Base-by-base conservation (phyloP, 2,113 vertebrate genomes). In the Microcebus griseorufus region DNA sequence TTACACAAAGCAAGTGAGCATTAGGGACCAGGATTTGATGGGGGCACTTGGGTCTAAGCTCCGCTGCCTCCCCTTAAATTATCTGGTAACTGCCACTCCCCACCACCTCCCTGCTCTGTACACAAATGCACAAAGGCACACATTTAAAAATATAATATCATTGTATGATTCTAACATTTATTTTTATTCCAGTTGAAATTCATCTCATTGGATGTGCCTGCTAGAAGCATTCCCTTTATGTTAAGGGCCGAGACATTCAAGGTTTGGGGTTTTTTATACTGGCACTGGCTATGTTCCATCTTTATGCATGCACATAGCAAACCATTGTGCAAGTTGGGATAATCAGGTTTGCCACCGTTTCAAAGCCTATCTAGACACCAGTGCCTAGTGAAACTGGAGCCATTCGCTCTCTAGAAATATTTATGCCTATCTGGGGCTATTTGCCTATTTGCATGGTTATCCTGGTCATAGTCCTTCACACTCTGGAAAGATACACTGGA, bases 161-260 rank as follows among this genome's bases (percentile, higher is more conserved):
- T n/a, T 37, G 6, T 70, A 16, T 65, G 79, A 90, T n/a, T 90
- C 45, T 64, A 84, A 42, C 48, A 37, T 73, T 82, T 75, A 87
- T 84, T 90, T 87, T 70, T 93, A 42, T 82, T 88, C 9, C 39
- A 81, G 9, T 51, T 88, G 53, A 93, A 94, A 60, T 85, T 84
- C 48, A 27, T 88, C 73, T 96, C 48, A 29, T 45, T 76, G 37
- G 42, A 90, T 37, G 76, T 93, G 8, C 42, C 88, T 93, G 48
- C 76, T 65, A 55, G 78, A 88, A 83, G 23, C 16, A n/a, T 60
- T 89, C 45, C 34, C 53, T 81, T 95, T 65, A 37, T 65, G 13
- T 86, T 69, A 73, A 96, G n/a, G 23, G 9, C 65, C 58, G 48
- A 82, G 37, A 81, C 48, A 42, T 81, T 88, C 39, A 53, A 37